These are phyloP conservation scores for Henricia sp. DNA, from an alignment of 53 echinoderm and acorn worm genomes.

Conservation along the genomic window DNA sequence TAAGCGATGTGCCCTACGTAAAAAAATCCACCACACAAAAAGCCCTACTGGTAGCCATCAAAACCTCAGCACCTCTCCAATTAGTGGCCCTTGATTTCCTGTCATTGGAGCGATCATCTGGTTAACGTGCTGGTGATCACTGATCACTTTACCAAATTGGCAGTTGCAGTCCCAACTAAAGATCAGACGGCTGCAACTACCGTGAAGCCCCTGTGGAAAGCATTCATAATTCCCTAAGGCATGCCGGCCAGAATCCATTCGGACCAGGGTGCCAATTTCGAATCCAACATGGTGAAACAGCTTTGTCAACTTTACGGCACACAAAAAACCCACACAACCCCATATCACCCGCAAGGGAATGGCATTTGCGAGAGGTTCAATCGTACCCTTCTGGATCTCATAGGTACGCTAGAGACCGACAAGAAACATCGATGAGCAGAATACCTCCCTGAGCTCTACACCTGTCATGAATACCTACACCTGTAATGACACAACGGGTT, in stretches of 20 bases:
- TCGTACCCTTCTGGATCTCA: slow-evolving; percentile 53
- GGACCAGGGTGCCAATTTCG: too few relatives aligned
- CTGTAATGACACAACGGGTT: slow-evolving; percentile 44
- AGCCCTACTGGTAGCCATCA: slow-evolving; percentile 23
- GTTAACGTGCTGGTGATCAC: slow-evolving; percentile 35
- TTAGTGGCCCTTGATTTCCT: slow-evolving; percentile 20
- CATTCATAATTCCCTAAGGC: too few relatives aligned
- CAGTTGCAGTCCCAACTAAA: slow-evolving; percentile 27
- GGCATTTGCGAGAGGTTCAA: too few relatives aligned
- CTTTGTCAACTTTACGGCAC: too few relatives aligned
- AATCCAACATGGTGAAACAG: too few relatives aligned
- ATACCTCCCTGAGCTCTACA: slow-evolving; percentile 24
- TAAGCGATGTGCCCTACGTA: slow-evolving; percentile 23
- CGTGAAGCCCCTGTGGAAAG: slow-evolving; percentile 3
- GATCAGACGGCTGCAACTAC: slow-evolving; percentile 17
- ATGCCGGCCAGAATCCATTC: too few relatives aligned
- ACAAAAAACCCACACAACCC: too few relatives aligned
- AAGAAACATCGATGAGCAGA: slow-evolving; percentile 47
- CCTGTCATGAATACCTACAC: slow-evolving; percentile 54
- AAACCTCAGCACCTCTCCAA: slow-evolving; percentile 25
- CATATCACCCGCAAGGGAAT: too few relatives aligned
- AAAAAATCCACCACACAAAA: neutral
- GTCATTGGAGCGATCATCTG: slow-evolving; percentile 22
- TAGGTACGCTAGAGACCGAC: slow-evolving; percentile 45
- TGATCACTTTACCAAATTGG: slow-evolving; percentile 33